phyloP scores from a whole-genome alignment of 1,140 invertebrate genomes.

The Trichonephila inaurata region DNA sequence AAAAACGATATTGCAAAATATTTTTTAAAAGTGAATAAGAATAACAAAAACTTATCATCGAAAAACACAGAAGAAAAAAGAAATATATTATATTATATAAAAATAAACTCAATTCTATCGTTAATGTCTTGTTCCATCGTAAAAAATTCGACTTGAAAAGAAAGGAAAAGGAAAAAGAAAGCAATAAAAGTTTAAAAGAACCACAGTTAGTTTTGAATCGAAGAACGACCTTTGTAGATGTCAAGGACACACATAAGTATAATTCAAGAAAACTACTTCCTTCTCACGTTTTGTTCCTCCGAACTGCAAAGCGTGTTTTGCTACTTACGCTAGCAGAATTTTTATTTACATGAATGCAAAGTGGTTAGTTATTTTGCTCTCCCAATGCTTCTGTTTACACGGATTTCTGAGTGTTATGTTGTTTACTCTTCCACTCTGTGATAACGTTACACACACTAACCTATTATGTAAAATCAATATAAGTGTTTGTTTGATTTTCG shows the following conservation, averaged over 20 bases:
- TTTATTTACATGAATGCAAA: too few species aligned
- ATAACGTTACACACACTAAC: not conserved
- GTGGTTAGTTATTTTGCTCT: too few species aligned
- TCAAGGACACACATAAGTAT: conserved; percentile 25
- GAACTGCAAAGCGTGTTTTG: not conserved
- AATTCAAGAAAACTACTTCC: conserved; percentile 2
- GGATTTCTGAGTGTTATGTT: not conserved
- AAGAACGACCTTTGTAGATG: not conserved
- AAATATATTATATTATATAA: too few species aligned
- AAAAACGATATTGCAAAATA: too few species aligned
- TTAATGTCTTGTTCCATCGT: not conserved
- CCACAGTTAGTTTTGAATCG: not conserved
- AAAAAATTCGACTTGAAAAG: not conserved
- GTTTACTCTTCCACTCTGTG: not conserved
- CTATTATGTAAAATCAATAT: not conserved
- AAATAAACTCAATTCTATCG: not conserved
- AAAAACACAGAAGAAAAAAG: too few species aligned
- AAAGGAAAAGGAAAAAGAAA: not conserved
- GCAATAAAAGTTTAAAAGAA: not conserved
- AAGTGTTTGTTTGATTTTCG: too few species aligned
- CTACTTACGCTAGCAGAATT: too few species aligned
- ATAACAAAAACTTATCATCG: too few species aligned
- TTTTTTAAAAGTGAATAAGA: too few species aligned
- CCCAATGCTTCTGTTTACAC: not conserved
- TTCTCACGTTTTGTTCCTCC: not conserved